These are phyloP conservation scores for Taxidea taxus DNA, from an alignment of 2,113 vertebrate genomes.

Conservation along the genomic window DNA sequence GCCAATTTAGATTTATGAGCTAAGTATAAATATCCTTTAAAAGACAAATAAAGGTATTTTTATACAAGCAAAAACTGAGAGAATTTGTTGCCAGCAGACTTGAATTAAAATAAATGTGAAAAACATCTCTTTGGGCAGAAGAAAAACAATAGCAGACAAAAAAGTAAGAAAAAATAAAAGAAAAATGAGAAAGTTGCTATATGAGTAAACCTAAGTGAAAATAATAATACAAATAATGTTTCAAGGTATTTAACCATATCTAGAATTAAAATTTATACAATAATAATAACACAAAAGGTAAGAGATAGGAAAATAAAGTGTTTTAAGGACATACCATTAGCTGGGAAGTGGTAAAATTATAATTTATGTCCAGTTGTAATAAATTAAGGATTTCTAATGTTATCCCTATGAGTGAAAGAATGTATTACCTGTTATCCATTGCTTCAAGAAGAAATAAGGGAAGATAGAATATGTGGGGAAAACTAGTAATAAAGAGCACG, in stretches of 20 bases:
- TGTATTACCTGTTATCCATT: background rate
- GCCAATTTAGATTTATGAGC: background rate
- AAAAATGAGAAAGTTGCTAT: background rate
- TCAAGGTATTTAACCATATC: background rate
- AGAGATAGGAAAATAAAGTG: background rate
- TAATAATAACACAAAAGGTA: background rate
- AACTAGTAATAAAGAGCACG: background rate
- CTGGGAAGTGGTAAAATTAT: background rate
- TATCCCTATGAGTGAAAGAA: background rate
- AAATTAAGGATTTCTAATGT: background rate
- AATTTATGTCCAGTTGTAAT: background rate
- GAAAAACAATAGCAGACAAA: background rate
- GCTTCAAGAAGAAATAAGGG: background rate
- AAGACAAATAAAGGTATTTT: background rate
- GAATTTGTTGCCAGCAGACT: background rate
- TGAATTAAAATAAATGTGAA: conserved; percentile 8
- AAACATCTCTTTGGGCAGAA: background rate
- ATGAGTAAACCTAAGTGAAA: conserved; percentile 1
- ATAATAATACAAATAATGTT: background rate
- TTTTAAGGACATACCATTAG: background rate
- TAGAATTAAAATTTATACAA: background rate
- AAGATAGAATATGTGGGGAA: background rate
- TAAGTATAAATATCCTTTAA: conserved; percentile 8
- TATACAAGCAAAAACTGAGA: background rate
- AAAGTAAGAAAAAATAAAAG: background rate